Evolutionary conservation across 2,113 vertebrate genomes (phyloP), one percentile per base, ranked within the genome.

Genomic region (Centropus bengalensis): DNA sequence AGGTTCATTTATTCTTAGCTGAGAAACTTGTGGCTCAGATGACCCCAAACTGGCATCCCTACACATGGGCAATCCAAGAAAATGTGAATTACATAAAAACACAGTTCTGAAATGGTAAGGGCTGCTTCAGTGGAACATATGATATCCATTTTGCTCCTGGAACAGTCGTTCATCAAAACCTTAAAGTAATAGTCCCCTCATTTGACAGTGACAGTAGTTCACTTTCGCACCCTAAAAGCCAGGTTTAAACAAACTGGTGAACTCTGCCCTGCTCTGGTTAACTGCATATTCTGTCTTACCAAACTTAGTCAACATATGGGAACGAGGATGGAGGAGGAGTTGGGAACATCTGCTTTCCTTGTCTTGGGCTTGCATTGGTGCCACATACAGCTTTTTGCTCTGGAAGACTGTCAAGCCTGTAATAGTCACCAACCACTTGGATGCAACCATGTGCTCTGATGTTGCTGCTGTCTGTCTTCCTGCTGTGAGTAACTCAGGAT

Each of bases 351-450:
- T 89, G 71, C 79, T 94, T 92, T 92, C 54, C 94, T 88, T 92
- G 79, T 95, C 88, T 88, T 58, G 55, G 59, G 47, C 47, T 96
- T 78, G 33, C 83, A 36, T 32, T 74, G 8, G 66, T 81, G 55
- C 83, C 64, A 70, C 1, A 0, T n/a, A 55, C 85, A 73, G 82
- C 42, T 83, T 88, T 94, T 45, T n/a, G 2, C 60, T 69, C 51
- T 88, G 93, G 92, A 92, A 89, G 67, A 8, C 40, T 92, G 70
- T 96, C 79, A 75, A 89, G 44, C 36, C 88, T 94, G 67, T 90
- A 69, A 94, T 55, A 90, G 56, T 89, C 88, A 94, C 96, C 85
- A 87, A 52, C 60, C 75, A 13, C 70, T 87, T 89, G 62, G 91
- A 92, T 59, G 21, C 71, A 94, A 60, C 21, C 27, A 54, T 8